Evolutionary conservation across 2,797 vertebrate species (phyloP), one percentile per base, ranked within the genome.

Genomic region (Cygnus olor): DNA sequence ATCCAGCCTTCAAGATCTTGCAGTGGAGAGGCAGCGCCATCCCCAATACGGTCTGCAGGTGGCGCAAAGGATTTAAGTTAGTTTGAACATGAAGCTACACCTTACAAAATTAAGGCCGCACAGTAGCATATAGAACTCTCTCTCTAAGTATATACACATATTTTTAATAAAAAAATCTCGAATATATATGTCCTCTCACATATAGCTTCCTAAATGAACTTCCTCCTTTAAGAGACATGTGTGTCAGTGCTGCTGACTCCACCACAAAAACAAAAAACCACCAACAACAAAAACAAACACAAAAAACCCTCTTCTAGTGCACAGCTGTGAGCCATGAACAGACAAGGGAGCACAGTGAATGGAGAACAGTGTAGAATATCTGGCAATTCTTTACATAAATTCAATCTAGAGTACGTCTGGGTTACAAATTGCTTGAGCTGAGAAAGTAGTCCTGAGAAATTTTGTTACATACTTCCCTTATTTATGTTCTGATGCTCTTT

Each of bases 21-120:
- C 25, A 25, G 5, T 7, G 34, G 28, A 14, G 25, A 45, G 58
- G 17, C 42, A 5, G 14, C 3, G 82, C 72, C 5, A 0, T 94
- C 93, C 91, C 72, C 69, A 87, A 22, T 11, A 2, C 69, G 21
- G 87, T 68, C 96, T 89, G 94, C n/a, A 96, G 95, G n/a, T 93
- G 91, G 96, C 94, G 77, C 61, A 80, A 53, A 2, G 34, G 81
- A 6, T 71, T 96, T 89, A 89, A 73, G 65, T 77, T 85, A 15
- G 10, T 5, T 51, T 74, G 53, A 34, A 13, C 4, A 1, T 44
- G 27, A 88, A 73, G 38, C 4, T 9, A 24, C 24, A 24, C 8
- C 4, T 3, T 16, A 11, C 32, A 32, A 85, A 66, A 66, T 51
- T 20, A 70, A 70, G 51, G 24, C 18, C 66, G 22, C 6, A 18